Evolutionary conservation across 2,888 invertebrate species (phyloP).

Genomic region (Trilocha varians): DNA sequence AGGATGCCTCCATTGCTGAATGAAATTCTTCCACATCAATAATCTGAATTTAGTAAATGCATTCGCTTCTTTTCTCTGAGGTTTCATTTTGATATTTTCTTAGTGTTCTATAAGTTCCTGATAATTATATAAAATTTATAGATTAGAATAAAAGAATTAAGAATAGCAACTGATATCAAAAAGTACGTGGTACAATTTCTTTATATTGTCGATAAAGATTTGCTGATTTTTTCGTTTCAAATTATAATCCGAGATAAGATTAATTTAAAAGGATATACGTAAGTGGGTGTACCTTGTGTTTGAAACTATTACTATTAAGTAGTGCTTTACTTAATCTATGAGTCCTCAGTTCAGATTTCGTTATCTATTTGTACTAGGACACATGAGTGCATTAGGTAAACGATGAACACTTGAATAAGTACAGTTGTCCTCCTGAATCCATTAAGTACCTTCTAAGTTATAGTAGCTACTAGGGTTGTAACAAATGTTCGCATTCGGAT

Average conservation of each 20-base stretch:
- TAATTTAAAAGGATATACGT: no score
- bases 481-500: no score
- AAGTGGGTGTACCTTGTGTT: no score
- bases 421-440: not conserved
- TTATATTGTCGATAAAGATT: no score
- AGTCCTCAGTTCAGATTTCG: not conserved
- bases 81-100: constrained; percentile 13
- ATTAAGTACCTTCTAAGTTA: not conserved
- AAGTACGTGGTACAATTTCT: no score
- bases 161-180: no score
- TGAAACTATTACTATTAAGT: no score
- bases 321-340: not conserved
- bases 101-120: not conserved
- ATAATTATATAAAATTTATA: no score
- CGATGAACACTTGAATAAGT: not conserved
- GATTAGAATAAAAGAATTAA: no score
- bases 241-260: no score
- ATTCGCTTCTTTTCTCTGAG: constrained; percentile 25
- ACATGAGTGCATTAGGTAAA: not conserved
- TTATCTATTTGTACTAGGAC: not conserved
- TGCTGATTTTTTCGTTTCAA: no score
- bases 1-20: constrained; percentile 82
- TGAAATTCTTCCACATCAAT: constrained; percentile 88
- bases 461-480: no score
- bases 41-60: constrained; percentile 76